Base-by-base conservation (phyloP, 2,113 vertebrate species). In the Choloepus hoffmanni region DNA sequence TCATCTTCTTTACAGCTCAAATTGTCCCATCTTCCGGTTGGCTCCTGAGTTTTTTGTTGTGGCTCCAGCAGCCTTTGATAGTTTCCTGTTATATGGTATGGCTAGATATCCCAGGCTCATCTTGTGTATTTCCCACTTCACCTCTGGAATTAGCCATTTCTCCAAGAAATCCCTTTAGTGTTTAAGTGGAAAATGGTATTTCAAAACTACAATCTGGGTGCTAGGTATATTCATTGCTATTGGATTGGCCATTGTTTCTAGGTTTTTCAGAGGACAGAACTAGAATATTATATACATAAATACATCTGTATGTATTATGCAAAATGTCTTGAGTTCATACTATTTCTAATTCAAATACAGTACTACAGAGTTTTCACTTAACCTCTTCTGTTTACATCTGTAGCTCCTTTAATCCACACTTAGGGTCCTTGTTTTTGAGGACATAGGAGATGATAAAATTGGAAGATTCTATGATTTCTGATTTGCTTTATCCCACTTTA, bases 81-180 rank as follows among this genome's bases (percentile, higher is more conserved):
- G 58, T 40, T 74, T 84, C 53, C 43, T 45, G 43, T 45, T 45
- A 45, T 7, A 45, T 45, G 43, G 43, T 45, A 45, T 45, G 43
- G 4, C 43, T 45, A 7, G 43, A 45, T 45, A 7, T 45, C 43
- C 43, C 62, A 77, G 83, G 62, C 18, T 91, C 24, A 70, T 53
- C 81, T 68, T 68, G 28, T 62, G 16, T 79, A 93, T 90, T 81
- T 81, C 60, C 74, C 93, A 73, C 48, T 83, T 63, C 63, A 55
- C 7, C 45, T 83, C 28, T 92, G 18, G 55, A 87, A 77, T 62
- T 40, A 83, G 28, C 43, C 74, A 63, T 94, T 96, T 92, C 68
- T 88, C 79, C 5, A 55, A 77, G 50, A 77, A 15, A 3, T 36
- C 48, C 45, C n/a, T 45, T 55, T 74, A 74, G 19, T 76, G 93